phyloP scores from a whole-genome alignment of 30 jellyfish, hydroid and myxozoan species.

The Pelagia noctiluca region DNA sequence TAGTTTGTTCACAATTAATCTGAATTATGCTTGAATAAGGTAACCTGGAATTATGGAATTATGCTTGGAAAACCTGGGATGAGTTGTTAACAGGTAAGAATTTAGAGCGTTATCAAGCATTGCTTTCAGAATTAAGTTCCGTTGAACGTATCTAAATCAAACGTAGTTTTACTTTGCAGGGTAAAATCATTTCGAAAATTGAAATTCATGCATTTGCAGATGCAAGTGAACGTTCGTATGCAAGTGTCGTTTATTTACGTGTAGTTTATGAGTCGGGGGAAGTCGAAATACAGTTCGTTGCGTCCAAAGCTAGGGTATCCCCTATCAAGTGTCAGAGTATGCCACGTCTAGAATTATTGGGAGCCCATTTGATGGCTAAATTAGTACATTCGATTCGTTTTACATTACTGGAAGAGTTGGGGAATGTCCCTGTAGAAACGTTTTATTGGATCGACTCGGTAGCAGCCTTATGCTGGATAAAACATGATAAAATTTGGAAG shows the following conservation, averaged over 20 bases:
- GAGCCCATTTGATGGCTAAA: too few relatives aligned
- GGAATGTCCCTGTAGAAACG: constrained; percentile 1
- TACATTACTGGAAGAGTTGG: too few relatives aligned
- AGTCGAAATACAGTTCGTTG: constrained; percentile 30
- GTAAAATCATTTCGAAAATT: background rate
- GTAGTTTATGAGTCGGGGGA: constrained; percentile 54
- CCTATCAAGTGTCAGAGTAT: too few relatives aligned
- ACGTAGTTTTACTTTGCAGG: background rate
- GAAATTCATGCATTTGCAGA: constrained; percentile 79
- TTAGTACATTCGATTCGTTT: too few relatives aligned
- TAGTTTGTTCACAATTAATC: too few relatives aligned
- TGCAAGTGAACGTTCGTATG: constrained; percentile 64
- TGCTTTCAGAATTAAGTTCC: background rate
- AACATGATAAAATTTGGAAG: constrained; percentile 8
- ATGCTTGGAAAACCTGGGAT: background rate
- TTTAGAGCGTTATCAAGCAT: background rate
- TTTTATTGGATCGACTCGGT: constrained; percentile 47
- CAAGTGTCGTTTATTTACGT: constrained; percentile 66
- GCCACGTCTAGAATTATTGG: too few relatives aligned
- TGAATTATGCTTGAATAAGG: too few relatives aligned
- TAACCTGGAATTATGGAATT: background rate
- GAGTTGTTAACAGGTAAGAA: constrained; percentile 12
- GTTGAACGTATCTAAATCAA: background rate
- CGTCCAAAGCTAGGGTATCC: constrained; percentile 82
- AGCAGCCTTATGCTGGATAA: constrained; percentile 42